A percentile compares a stretch with the other conserved stretches of the same genome.
phyloP scores from a whole-genome alignment of 2,113 vertebrate species.

The Pholis gunnellus region DNA sequence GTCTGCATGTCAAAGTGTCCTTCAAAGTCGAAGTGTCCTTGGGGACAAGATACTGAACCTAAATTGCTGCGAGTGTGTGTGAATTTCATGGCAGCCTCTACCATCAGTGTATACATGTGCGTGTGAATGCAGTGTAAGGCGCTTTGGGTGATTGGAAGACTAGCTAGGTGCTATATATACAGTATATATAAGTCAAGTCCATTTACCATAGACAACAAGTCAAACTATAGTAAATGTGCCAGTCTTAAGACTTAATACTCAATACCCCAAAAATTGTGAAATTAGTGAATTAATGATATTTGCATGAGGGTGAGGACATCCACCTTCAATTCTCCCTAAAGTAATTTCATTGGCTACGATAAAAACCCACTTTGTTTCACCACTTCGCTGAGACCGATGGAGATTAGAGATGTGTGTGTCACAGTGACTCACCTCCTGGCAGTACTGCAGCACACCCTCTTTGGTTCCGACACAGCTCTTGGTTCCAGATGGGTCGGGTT shows the following conservation, averaged over 20 bases:
- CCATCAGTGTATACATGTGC: background rate
- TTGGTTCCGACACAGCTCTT: slow-evolving; percentile 92
- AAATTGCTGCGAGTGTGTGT: background rate
- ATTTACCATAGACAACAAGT: background rate
- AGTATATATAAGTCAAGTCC: background rate
- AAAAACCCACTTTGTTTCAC: background rate
- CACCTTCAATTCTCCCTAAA: background rate
- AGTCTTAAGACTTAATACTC: background rate
- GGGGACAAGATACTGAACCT: background rate
- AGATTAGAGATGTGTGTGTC: background rate
- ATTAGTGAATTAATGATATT: background rate
- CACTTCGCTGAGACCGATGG: background rate
- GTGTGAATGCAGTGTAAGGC: background rate
- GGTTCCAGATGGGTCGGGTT: slow-evolving; percentile 91
- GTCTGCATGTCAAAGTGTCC: background rate
- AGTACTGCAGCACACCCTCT: slow-evolving; percentile 95
- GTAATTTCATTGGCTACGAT: background rate
- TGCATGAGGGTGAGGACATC: background rate
- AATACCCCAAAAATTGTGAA: background rate
- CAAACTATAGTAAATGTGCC: background rate
- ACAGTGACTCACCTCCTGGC: slow-evolving; percentile 91
- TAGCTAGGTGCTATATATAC: background rate
- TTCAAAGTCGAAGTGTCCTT: background rate
- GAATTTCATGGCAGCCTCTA: background rate
- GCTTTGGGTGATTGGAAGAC: background rate